Evolutionary conservation across 2,888 invertebrate genomes (phyloP).

Genomic region (Xiphydria camelus): DNA sequence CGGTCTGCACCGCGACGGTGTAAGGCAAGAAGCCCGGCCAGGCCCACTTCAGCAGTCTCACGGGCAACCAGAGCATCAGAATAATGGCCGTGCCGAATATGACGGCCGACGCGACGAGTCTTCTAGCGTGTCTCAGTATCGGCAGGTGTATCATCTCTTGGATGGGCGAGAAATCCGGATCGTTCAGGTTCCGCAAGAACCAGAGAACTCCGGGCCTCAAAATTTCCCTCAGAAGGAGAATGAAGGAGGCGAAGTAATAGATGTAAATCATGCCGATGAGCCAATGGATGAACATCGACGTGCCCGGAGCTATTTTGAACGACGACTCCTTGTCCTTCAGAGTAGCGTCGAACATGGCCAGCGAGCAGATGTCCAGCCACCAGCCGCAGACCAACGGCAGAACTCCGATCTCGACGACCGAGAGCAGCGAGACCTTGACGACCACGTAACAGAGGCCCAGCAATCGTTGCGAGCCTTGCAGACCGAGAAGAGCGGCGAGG

Average conservation of each 20-base stretch:
- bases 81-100: slow-evolving; percentile 95
- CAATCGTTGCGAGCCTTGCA: slow-evolving; percentile 80
- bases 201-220: slow-evolving; percentile 95
- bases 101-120: slow-evolving; percentile 90
- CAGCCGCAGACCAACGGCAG: slow-evolving; percentile 96
- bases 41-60: slow-evolving; percentile 77
- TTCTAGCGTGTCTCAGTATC: slow-evolving; percentile 85
- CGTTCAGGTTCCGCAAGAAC: slow-evolving; percentile 97
- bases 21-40: slow-evolving; percentile 94
- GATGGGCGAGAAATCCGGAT: slow-evolving; percentile 99
- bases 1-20: slow-evolving; percentile 81
- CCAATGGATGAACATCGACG: slow-evolving; percentile 98
- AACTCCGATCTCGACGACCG: slow-evolving; percentile 96
- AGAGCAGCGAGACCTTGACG: slow-evolving; percentile 88
- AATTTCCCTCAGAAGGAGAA: slow-evolving; percentile 88
- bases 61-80: slow-evolving; percentile 95
- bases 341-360: slow-evolving; percentile 88
- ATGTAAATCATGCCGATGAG: slow-evolving; percentile 98
- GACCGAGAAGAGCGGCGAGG: slow-evolving; percentile 76
- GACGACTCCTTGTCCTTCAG: slow-evolving; percentile 85
- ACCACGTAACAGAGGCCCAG: slow-evolving; percentile 91
- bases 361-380: slow-evolving; percentile 98
- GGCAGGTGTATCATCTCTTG: slow-evolving; percentile 99
- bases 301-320: slow-evolving; percentile 90
- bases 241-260: slow-evolving; percentile 98